These are phyloP conservation scores for Coelopa pilipes DNA, from an alignment of 2,888 invertebrate genomes.

Conservation along the genomic window DNA sequence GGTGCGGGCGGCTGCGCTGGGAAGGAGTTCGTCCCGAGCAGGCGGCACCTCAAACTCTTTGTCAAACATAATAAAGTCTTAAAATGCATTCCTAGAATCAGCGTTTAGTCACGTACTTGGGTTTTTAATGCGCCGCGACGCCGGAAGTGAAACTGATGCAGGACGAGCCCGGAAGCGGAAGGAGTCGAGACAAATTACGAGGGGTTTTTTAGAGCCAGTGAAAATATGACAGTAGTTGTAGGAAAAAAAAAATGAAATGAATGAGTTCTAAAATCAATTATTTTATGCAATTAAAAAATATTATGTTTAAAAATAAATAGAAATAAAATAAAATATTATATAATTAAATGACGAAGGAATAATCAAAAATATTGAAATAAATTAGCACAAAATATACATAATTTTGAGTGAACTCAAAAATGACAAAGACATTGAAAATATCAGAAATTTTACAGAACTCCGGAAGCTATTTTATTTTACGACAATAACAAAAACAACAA, in stretches of 20 bases:
- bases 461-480: neutral
- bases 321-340: too few relatives aligned
- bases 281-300: too few relatives aligned
- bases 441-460: slow-evolving; percentile 1
- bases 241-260: too few relatives aligned
- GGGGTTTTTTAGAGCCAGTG: neutral
- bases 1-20: neutral
- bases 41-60: slow-evolving; percentile 27
- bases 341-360: too few relatives aligned
- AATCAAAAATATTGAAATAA: too few relatives aligned
- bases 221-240: neutral
- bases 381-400: too few relatives aligned
- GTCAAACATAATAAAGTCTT: slow-evolving; percentile 28
- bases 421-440: neutral
- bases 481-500: too few relatives aligned
- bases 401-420: too few relatives aligned
- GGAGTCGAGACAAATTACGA: neutral
- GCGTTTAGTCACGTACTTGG: slow-evolving; percentile 48
- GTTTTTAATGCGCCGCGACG: neutral
- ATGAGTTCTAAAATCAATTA: too few relatives aligned
- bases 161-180: neutral
- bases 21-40: slow-evolving; percentile 12
- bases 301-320: too few relatives aligned
- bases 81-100: slow-evolving; percentile 41
- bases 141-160: neutral